Base-by-base conservation (phyloP, 2,113 vertebrate genomes). In the Tragelaphus buxtoni region DNA sequence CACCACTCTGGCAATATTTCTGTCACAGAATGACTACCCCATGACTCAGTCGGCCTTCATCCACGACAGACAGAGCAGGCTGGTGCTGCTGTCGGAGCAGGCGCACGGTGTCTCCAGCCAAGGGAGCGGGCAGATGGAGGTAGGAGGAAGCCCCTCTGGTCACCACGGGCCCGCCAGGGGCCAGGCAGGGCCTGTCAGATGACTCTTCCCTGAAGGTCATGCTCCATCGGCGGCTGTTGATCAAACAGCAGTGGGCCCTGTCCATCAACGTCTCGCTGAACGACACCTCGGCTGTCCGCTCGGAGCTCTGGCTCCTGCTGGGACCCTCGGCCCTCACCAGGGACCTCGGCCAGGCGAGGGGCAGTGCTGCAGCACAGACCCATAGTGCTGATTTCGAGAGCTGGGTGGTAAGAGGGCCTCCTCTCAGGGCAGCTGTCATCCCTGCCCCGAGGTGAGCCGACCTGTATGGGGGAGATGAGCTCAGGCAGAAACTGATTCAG, bases 91-190 rank as follows among this genome's bases (percentile, higher is more conserved):
- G 95, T 94, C 99, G 7, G 99, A 99, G 94, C 98, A 99, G 98
- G 98, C 99, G 7, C 99, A 99, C 20, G 99, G 99, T 12, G 98
- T 99, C 61, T 99, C 99, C 94, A 99, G 99, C 97, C 99, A 99
- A 95, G 98, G 85, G 22, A 97, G 98, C 2, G 0, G 63, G 63
- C 63, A 69, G 4, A 35, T 69, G 63, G 63, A 20, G 63, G 99
- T 99, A 97, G 76, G 8, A 0, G 32, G 1, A 26, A 11, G n/a
- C 26, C 45, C 28, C 18, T 18, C 16, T 10, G 28, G 83, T 10
- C 14, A 1, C 22, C 72, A 8, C 0, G 3, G 72, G 16, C 14
- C 1, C 0, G 0, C 45, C 58, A 47, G 10, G 49, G 9, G 7
- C 30, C 4, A 22, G 30, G 45, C 7, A 1, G 30, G 13, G 32